phyloP scores from a whole-genome alignment of 2,888 invertebrate species.

The Leptarthrus brevirostris region DNA sequence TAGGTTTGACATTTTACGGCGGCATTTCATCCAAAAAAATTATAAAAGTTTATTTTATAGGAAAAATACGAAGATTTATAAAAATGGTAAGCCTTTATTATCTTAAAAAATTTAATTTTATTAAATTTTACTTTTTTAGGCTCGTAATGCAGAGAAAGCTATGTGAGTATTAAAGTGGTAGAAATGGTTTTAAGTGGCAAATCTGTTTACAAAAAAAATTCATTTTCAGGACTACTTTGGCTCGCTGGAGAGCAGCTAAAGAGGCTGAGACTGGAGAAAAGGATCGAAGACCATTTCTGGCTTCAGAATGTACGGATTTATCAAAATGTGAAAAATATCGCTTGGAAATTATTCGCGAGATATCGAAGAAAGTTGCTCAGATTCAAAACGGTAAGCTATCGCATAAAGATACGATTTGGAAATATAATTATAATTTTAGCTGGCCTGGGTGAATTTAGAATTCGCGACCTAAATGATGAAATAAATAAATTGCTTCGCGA shows the following conservation, averaged over 20 bases:
- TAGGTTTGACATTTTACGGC: too few species aligned
- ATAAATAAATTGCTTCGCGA: conserved; percentile 97
- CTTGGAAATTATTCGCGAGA: conserved; percentile 95
- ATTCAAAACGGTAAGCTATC: conserved; percentile 88
- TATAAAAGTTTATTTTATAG: too few species aligned
- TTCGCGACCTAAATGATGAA: conserved; percentile 98
- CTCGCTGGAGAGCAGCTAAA: conserved; percentile 98
- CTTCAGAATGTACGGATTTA: conserved; percentile 93
- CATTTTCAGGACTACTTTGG: conserved; percentile 89
- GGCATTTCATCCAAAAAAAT: too few species aligned
- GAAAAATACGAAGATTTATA: too few species aligned
- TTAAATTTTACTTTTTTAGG: conserved; percentile 79
- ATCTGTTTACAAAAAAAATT: conserved; percentile 35
- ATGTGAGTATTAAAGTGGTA: conserved; percentile 76
- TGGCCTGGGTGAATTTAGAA: conserved; percentile 98
- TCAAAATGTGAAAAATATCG: conserved; percentile 96
- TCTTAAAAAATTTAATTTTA: not conserved
- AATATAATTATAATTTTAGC: conserved; percentile 76
- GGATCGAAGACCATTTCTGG: conserved; percentile 91
- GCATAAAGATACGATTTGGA: too few species aligned
- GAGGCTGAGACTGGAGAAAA: conserved; percentile 89
- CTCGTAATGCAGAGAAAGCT: conserved; percentile 97
- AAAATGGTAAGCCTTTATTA: too few species aligned
- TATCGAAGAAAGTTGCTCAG: conserved; percentile 98
- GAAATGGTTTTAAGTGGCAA: conserved; percentile 16